Percentiles rank a stretch among this genome's conserved stretches.
phyloP scores from a whole-genome alignment of 2,113 vertebrate genomes.

The Rhinolophus sinicus region DNA sequence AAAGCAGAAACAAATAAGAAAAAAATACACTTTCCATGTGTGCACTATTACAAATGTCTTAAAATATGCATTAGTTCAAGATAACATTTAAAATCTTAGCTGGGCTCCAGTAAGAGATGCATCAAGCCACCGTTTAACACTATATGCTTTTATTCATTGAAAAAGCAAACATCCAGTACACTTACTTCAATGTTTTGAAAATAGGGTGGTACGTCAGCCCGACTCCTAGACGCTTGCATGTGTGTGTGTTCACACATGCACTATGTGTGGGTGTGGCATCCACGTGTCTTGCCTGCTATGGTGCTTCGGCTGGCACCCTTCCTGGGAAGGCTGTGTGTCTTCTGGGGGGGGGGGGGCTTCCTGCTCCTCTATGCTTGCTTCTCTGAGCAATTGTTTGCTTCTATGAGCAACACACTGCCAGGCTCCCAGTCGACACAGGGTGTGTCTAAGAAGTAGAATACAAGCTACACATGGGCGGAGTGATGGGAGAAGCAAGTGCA shows the following conservation, averaged over 20 bases:
- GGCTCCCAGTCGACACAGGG: no score
- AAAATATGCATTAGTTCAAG: background rate
- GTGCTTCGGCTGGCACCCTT: rapidly evolving
- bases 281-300: rapidly evolving
- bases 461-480: rapidly evolving
- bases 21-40: background rate
- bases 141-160: no score
- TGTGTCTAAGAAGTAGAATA: background rate
- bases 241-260: rapidly evolving
- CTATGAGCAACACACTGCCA: background rate
- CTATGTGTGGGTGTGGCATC: rapidly evolving
- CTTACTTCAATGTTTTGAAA: background rate
- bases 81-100: background rate
- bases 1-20: background rate
- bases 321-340: rapidly evolving
- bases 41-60: background rate
- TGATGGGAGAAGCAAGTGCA: rapidly evolving
- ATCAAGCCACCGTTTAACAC: background rate
- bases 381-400: background rate
- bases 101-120: background rate
- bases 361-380: background rate
- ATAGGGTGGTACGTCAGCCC: background rate
- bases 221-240: rapidly evolving
- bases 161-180: background rate
- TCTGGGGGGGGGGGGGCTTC: rapidly evolving